Evolutionary conservation across 2,113 vertebrate species (phyloP), one percentile per base, ranked within the genome.

Genomic region (Parus major): DNA sequence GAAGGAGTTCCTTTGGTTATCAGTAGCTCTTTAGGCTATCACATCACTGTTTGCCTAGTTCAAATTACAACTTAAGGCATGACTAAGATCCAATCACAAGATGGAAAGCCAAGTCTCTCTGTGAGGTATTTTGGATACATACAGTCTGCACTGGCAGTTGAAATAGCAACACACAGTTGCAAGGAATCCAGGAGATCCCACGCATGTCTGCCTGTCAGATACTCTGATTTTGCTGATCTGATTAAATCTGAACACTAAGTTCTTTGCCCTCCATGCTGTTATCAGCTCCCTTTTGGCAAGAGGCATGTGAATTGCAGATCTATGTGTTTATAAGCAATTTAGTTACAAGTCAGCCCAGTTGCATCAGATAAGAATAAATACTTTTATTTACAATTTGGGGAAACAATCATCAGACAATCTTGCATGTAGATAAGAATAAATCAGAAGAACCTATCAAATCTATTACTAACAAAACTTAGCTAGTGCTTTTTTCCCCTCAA

Each of bases 171-270:
- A 95, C 71, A 86, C 19, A 65, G 21, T 35, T 25, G 18, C 31
- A 70, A 75, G 72, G 88, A 88, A 93, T 80, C 70, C 76, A 77
- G 75, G 87, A 1, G n/a, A 88, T 83, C 77, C 88, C 75, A 87
- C 6, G 3, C 44, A 57, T 5, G 14, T 57, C 25, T 55, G 42
- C 47, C 89, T 71, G 80, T 52, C 60, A 86, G 44, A 56, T 44
- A 70, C 57, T 88, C 60, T 36, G 15, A 46, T 36, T 93, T 21
- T 81, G 71, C 85, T 88, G 85, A 83, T 90, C 68, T 94, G 92
- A 94, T 93, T 92, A 93, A 81, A 93, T 94, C 92, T 90, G 94
- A 95, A 94, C 82, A 92, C 57, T 2, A 73, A 85, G 90, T 93
- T 93, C 91, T 88, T 81, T 82, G 81, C 52, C 60, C 44, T 1